Conservation (phyloP, 2,113 vertebrate species). For the Oplegnathus fasciatus region DNA sequence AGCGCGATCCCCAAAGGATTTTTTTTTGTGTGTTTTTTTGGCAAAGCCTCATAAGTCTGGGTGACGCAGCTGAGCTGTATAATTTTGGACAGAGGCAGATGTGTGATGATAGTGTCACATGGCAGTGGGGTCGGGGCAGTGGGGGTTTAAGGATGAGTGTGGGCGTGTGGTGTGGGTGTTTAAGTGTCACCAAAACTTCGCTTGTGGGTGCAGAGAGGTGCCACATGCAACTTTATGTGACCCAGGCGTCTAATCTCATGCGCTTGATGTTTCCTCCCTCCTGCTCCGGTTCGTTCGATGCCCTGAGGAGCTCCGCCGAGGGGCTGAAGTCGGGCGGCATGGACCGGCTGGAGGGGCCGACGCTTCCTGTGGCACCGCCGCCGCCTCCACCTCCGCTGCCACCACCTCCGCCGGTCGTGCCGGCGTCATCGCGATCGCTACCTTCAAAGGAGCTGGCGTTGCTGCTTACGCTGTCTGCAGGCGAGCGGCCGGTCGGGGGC, state of each 20-base stretch:
- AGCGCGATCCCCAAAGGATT: slow-evolving; percentile 8
- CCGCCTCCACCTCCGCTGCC: slow-evolving; percentile 54
- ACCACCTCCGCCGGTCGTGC: slow-evolving; percentile 60
- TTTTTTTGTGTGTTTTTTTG: slow-evolving; percentile 51
- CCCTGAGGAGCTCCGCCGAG: slow-evolving; percentile 88
- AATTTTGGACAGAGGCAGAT: slow-evolving; percentile 57
- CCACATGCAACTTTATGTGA: slow-evolving; percentile 85
- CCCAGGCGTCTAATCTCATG: slow-evolving; percentile 96
- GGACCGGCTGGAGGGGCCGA: slow-evolving; percentile 77
- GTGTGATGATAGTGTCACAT: slow-evolving; percentile 72
- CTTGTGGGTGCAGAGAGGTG: slow-evolving; percentile 8
- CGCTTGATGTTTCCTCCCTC: slow-evolving; percentile 92
- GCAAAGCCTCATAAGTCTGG: slow-evolving; percentile 59
- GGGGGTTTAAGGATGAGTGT: slow-evolving; percentile 50
- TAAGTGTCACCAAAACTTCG: slow-evolving; percentile 63
- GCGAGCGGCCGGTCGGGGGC: slow-evolving; percentile 89
- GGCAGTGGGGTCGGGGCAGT: slow-evolving; percentile 59
- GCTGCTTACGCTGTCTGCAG: slow-evolving; percentile 94
- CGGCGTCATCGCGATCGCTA: slow-evolving; percentile 90
- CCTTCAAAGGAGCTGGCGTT: slow-evolving; percentile 94
- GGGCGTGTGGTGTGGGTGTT: slow-evolving; percentile 56
- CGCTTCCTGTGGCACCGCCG: slow-evolving; percentile 76
- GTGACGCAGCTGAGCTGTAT: slow-evolving; percentile 55
- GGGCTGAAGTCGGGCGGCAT: slow-evolving; percentile 87
- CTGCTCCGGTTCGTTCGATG: slow-evolving; percentile 87